Percentiles rank a stretch among this genome's conserved stretches.
These are phyloP conservation scores for Platalea minor DNA, from an alignment of 2,797 vertebrate species.

Conservation along the genomic window DNA sequence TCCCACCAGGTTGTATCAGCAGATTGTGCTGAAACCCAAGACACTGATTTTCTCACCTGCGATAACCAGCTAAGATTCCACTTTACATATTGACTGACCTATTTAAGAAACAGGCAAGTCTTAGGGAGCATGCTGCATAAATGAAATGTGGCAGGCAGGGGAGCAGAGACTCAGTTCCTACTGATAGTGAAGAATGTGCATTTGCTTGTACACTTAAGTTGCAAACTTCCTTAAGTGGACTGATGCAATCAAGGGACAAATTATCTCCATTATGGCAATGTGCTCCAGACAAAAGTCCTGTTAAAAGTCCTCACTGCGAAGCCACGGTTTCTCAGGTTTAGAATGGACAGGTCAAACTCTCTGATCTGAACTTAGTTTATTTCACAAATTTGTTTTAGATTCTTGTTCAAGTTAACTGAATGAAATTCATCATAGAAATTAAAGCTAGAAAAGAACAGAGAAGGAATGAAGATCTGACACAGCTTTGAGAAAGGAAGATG, in stretches of 20 bases:
- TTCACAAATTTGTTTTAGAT: background rate
- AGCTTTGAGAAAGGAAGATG: background rate
- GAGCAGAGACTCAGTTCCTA: background rate
- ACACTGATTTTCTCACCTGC: background rate
- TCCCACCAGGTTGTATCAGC: slow-evolving; percentile 7
- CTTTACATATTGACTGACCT: slow-evolving; percentile 63
- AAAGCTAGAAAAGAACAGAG: background rate
- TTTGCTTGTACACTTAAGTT: background rate
- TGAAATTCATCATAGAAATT: background rate
- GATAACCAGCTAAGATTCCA: background rate
- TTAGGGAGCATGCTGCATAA: background rate
- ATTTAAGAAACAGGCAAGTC: slow-evolving; percentile 44
- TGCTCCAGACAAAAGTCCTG: background rate
- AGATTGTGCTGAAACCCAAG: slow-evolving; percentile 28
- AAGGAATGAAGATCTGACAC: background rate
- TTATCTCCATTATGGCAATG: background rate
- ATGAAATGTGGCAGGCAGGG: background rate
- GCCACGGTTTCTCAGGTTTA: background rate
- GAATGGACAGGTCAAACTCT: background rate
- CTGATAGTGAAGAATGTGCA: background rate
- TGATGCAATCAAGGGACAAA: background rate
- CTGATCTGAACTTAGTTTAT: background rate
- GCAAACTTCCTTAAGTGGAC: background rate
- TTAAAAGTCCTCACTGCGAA: background rate
- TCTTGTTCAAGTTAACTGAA: background rate